A percentile compares a stretch with the other conserved stretches of the same genome.
Evolutionary conservation across 2,888 invertebrate species (phyloP).

Genomic region (Morinoia aosen): DNA sequence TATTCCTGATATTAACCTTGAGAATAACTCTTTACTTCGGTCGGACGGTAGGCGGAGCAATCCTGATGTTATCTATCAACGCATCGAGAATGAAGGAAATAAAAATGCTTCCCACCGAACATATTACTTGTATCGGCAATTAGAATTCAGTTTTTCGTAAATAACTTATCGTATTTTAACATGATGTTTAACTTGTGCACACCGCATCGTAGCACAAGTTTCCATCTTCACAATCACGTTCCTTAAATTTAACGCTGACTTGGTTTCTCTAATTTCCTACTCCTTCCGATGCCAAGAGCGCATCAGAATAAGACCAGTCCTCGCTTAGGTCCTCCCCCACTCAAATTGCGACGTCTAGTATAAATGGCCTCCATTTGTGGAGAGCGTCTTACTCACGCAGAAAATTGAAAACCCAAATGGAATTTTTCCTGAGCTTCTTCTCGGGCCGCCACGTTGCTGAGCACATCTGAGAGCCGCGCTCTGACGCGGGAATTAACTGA

Average conservation of each 20-base stretch:
- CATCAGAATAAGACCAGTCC: background rate
- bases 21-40: background rate
- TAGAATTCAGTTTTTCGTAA: background rate
- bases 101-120: background rate
- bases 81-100: background rate
- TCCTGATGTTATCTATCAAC: background rate
- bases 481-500: background rate
- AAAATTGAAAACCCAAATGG: slow-evolving; percentile 9
- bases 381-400: background rate
- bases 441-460: background rate
- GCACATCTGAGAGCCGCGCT: background rate
- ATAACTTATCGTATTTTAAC: background rate
- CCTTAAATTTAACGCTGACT: background rate
- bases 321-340: background rate
- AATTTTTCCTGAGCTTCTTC: background rate
- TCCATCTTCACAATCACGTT: background rate
- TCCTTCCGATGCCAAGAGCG: background rate
- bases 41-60: background rate
- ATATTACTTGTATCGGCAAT: background rate
- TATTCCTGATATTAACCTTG: no score
- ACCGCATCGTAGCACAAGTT: background rate
- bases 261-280: background rate
- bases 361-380: slow-evolving; percentile 26
- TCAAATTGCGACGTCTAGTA: slow-evolving; percentile 1
- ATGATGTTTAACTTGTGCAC: background rate